Base-by-base conservation (phyloP, 92 coral and sea anemone species). In the Porites cylindrica region DNA sequence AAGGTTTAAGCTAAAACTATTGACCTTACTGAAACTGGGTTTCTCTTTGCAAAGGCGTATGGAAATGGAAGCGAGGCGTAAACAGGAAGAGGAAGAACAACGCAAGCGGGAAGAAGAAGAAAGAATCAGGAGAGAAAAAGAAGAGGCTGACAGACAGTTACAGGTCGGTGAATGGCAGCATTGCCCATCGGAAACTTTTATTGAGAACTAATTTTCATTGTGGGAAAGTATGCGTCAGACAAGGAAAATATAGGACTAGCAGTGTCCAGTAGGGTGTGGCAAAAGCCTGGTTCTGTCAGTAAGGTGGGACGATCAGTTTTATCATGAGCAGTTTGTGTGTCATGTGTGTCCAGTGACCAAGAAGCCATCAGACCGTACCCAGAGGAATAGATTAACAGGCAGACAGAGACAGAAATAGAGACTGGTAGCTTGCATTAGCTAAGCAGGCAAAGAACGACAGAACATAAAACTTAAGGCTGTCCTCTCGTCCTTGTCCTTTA, bases 41-140 rank as follows among this genome's bases (percentile, higher is more conserved):
- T 61, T 91, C 47, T 77, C 53, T 13, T 78, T 12, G 64, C 72
- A 56, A 69, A 96, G 99, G 92, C 93, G 93, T 91, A 78, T 91
- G 77, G 96, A 95, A 88, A 97, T 97, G 88, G 99, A 97, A 64
- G 92, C 89, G 7, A 86, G 92, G 47, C 90, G 99, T 51, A 92
- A 83, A 70, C 90, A 80, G 65, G 98, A 94, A 81, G 99, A 95
- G 68, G 98, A 95, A 87, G 94, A 93, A 74, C 81, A 91, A n/a
- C 85, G 87, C 52, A 81, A 83, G 64, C 86, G 85, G 11, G 96
- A 95, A 77, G 98, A 91, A 89, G 99, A 97, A 77, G 99, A 97
- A 77, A 86, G 96, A 72, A 95, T 75, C 76, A 87, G 90, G 67
- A 88, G 98, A 59, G 99, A 97, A 75, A 88, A 92, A 17, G 99